Base-by-base conservation (phyloP, 2,888 invertebrate genomes). In the Heliconius charithonia region DNA sequence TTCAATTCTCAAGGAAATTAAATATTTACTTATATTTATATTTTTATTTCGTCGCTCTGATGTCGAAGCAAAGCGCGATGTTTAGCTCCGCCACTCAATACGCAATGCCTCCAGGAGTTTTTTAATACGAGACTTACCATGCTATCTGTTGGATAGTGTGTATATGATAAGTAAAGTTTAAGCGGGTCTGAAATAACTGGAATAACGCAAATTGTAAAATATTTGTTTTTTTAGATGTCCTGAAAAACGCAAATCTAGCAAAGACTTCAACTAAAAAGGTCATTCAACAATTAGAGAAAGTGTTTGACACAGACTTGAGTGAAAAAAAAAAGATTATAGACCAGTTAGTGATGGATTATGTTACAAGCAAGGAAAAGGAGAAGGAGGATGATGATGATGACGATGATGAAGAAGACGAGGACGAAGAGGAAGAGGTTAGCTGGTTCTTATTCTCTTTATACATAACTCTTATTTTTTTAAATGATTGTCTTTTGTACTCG, bases 251-350 rank as follows among this genome's bases (percentile, higher is more conserved):
- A 13, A 98, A 99, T 89, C 95, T 99, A 32, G 96, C 97, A 13
- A 96, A 97, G 76, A 97, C 97, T 83, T 98, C 99, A 6, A 97
- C 98, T 12, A 99, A 98, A 89, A 98, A 98, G 90, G 98, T 99
- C 25, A 96, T 98, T 70, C 97, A 97, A 89, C 97, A 97, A 87
- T 93, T 99, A 83, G 98, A 99, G 90, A 96, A 97, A 84, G 97
- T 97, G 85, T 95, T 98, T 13, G 97, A 96, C 62, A 95, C 96
- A 74, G 97, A 98, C 85, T 95, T 99, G 70, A 93, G 96, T 12
- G 96, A 91, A 72, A 97, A 98, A 86, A 98, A 97, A 92, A 97
- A 97, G 88, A 96, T 98, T 90, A 97, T 99, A n/a, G 98, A 98
- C 89, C 96, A 97, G 84, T 93, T 98, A 81, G 97, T 98, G 12